Evolutionary conservation across 2,113 vertebrate genomes (phyloP).

Genomic region (Rattus norvegicus): DNA sequence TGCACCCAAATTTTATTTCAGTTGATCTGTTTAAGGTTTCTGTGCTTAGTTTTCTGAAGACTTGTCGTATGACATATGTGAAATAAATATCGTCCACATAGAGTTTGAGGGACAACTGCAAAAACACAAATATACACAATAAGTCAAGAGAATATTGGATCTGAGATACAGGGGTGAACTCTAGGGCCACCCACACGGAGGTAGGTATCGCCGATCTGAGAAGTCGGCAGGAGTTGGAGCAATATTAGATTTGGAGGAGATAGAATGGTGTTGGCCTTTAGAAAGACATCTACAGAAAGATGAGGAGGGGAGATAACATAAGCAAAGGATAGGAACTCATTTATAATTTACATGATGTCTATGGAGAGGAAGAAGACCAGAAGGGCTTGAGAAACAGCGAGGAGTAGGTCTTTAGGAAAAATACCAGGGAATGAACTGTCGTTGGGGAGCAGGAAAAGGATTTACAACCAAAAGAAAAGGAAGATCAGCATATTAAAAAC

Average conservation of each 20-base stretch:
- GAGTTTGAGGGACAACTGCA: background rate
- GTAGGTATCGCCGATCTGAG: background rate
- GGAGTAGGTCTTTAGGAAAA: background rate
- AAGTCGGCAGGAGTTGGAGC: background rate
- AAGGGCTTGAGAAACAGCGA: background rate
- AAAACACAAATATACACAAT: background rate
- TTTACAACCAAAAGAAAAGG: background rate
- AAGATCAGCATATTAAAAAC: background rate
- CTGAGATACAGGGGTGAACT: background rate
- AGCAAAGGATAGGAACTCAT: background rate
- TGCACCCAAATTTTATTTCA: conserved; percentile 22
- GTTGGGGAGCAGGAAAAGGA: background rate
- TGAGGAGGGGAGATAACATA: background rate
- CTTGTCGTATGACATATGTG: background rate
- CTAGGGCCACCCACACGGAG: background rate
- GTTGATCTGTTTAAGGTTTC: background rate
- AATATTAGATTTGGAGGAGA: background rate
- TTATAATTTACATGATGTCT: conserved; percentile 19
- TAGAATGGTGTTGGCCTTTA: background rate
- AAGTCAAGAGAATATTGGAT: background rate
- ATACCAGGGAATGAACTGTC: background rate
- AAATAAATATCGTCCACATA: background rate
- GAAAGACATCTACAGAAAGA: background rate
- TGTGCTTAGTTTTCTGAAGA: background rate
- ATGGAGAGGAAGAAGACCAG: background rate